phyloP scores from a whole-genome alignment of 1,140 invertebrate genomes.

The Drosophila kepulauana region DNA sequence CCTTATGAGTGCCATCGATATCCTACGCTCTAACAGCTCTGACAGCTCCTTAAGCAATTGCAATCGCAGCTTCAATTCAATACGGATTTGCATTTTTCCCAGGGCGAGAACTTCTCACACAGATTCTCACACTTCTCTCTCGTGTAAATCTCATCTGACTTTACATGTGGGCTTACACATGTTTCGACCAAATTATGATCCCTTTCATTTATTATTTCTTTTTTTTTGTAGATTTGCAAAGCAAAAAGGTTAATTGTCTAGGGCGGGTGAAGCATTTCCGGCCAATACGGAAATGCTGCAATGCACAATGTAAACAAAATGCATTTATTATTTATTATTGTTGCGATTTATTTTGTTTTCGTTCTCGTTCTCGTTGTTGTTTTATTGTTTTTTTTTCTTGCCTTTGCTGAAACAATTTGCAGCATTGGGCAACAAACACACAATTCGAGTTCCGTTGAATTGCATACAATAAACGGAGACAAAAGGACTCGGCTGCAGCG shows the following conservation, averaged over 20 bases:
- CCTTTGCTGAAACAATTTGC: conserved; percentile 47
- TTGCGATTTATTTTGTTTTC: conserved; percentile 43
- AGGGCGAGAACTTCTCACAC: conserved; percentile 55
- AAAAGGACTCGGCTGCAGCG: conserved; percentile 25
- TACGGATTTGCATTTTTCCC: conserved; percentile 65
- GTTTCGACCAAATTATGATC: conserved; percentile 56
- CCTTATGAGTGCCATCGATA: conserved; percentile 79
- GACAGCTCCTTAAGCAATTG: conserved; percentile 42
- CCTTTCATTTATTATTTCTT: conserved; percentile 38
- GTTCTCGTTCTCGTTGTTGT: too few relatives aligned
- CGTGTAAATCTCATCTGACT: conserved; percentile 23
- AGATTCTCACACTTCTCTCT: conserved; percentile 47
- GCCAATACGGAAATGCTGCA: conserved; percentile 43
- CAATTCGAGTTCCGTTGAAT: conserved; percentile 64
- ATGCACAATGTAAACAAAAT: conserved; percentile 54
- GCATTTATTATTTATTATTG: conserved; percentile 45
- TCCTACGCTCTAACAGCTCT: conserved; percentile 79
- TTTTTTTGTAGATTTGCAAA: background rate
- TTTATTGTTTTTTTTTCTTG: conserved; percentile 15
- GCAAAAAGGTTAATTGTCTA: conserved; percentile 50
- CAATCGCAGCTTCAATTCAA: conserved; percentile 19
- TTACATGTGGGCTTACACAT: conserved; percentile 74
- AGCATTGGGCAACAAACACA: conserved; percentile 42
- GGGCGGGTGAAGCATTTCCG: conserved; percentile 31
- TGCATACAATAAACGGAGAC: conserved; percentile 37